Base-by-base conservation (phyloP, 2,797 vertebrate species). In the Falco columbarius region DNA sequence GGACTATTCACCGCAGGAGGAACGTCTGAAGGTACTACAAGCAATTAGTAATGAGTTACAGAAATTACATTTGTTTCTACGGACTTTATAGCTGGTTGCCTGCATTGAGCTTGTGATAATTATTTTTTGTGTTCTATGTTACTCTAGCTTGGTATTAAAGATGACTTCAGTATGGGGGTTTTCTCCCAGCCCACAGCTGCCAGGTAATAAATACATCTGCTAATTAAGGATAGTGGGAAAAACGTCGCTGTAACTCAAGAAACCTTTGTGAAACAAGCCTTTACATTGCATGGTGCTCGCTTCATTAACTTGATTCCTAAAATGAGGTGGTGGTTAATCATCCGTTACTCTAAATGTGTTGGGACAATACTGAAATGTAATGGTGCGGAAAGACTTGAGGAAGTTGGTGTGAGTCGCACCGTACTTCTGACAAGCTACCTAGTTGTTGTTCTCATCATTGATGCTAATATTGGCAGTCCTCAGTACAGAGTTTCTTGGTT, bases 301-400 rank as follows among this genome's bases (percentile, higher is more conserved):
- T 62, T 95, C 32, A 2, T 92, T 97, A 80, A 54, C 89, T 87
- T 38, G 58, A 14, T 56, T 94, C 34, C 71, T 42, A 65, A 94
- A 91, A 87, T 73, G 74, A 89, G 59, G 38, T 30, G 38, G 71
- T 89, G 81, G 92, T 95, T 87, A 91, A 92, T 94, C 87, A 81
- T 51, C 86, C 73, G 84, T 65, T 91, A 44, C 51, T 84, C 52
- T 81, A 3, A 62, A 36, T 67, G 46, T 86, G 71, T 68, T 88
- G 72, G 75, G 87, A 86, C 87, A 86, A 81, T 82, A 19, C 54
- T 56, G 88, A 27, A 34, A 59, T 56, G 6, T 76, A 87, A 67
- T 59, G 83, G 67, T 36, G 83, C 7, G 2, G 92, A 89, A 93
- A 68, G 92, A 84, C 71, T 63, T 24, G 84, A 26, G 80, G 68